Conservation (phyloP, 2,113 vertebrate species). For the Romanogobio albipinnatus region DNA sequence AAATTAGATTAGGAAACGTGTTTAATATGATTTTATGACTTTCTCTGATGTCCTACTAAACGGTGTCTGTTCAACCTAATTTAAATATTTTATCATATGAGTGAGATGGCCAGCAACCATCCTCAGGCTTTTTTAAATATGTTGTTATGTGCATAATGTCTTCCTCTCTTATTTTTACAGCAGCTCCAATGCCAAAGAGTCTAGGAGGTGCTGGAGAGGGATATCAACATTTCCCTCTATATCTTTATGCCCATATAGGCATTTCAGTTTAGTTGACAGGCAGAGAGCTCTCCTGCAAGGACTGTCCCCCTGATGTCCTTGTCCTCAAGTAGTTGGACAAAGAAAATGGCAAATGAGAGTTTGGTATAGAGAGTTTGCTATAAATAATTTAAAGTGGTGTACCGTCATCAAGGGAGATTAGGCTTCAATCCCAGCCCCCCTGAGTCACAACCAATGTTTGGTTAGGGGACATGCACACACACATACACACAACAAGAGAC, state of each 20-base stretch:
- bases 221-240: slow-evolving; percentile 10
- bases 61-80: background rate
- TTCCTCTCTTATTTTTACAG: background rate
- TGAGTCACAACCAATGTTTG: slow-evolving; percentile 18
- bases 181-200: background rate
- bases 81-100: slow-evolving; percentile 29
- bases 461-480: background rate
- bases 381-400: slow-evolving; percentile 37
- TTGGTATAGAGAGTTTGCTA: slow-evolving; percentile 24
- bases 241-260: background rate
- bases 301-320: slow-evolving; percentile 27
- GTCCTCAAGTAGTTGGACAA: slow-evolving; percentile 15
- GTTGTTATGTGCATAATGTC: background rate
- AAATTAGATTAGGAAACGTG: background rate
- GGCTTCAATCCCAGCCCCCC: slow-evolving; percentile 2
- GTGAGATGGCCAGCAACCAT: background rate
- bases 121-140: background rate
- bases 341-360: slow-evolving; percentile 29
- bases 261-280: slow-evolving; percentile 28
- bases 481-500: slow-evolving; percentile 8
- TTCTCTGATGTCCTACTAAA: background rate
- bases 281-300: slow-evolving; percentile 18
- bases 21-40: slow-evolving; percentile 15
- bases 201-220: background rate
- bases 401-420: slow-evolving; percentile 15